A percentile compares a stretch with the other conserved stretches of the same genome.
phyloP scores from a whole-genome alignment of 2,888 invertebrate genomes.

The Elmis aenea region DNA sequence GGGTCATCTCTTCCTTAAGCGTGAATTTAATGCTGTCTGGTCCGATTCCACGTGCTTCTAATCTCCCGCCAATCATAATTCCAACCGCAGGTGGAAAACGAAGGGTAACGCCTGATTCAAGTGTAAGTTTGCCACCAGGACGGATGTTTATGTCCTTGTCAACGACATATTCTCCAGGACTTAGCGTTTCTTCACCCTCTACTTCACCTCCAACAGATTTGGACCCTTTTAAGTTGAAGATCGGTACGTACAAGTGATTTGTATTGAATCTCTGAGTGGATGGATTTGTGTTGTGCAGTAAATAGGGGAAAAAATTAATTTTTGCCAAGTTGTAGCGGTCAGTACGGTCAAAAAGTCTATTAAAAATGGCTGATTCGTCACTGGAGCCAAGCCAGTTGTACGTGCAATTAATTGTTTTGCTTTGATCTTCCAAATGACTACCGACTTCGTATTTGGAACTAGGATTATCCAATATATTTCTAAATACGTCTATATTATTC shows the following conservation, averaged over 20 bases:
- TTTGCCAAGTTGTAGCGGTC: slow-evolving; percentile 93
- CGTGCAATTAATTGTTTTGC: slow-evolving; percentile 87
- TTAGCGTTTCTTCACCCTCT: slow-evolving; percentile 79
- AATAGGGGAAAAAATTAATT: slow-evolving; percentile 85
- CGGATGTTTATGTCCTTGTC: slow-evolving; percentile 90
- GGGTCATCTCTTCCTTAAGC: slow-evolving; percentile 67
- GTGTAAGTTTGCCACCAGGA: slow-evolving; percentile 84
- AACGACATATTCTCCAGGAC: slow-evolving; percentile 84
- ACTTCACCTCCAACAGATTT: slow-evolving; percentile 86
- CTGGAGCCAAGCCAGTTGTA: slow-evolving; percentile 88
- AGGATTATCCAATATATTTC: slow-evolving; percentile 89
- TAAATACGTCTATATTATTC: slow-evolving; percentile 78
- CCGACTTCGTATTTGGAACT: slow-evolving; percentile 91
- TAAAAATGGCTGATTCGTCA: slow-evolving; percentile 68
- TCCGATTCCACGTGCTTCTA: slow-evolving; percentile 75
- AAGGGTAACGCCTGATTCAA: slow-evolving; percentile 84
- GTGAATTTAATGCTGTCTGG: slow-evolving; percentile 78
- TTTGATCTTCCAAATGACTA: slow-evolving; percentile 91
- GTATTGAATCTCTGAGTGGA: slow-evolving; percentile 77
- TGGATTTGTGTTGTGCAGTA: slow-evolving; percentile 85
- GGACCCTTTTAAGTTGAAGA: slow-evolving; percentile 61
- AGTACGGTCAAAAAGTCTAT: slow-evolving; percentile 75
- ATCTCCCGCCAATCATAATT: slow-evolving; percentile 91
- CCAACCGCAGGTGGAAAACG: slow-evolving; percentile 90
- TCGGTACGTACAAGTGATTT: slow-evolving; percentile 71